Base-by-base conservation (phyloP, 2,888 invertebrate genomes). In the Rugalucina vietnamica region DNA sequence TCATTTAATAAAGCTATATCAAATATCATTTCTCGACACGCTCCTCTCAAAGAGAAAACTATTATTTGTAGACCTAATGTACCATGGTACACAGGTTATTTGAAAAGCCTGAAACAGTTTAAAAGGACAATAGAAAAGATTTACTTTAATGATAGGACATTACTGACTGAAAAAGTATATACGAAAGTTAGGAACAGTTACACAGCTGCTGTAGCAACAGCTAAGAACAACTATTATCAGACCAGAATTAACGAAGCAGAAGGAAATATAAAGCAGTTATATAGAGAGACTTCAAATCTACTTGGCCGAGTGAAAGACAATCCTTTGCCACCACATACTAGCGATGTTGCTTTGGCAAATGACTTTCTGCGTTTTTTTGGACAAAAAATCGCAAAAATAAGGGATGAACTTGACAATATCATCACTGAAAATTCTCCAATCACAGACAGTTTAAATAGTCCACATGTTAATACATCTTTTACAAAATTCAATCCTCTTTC, bases 21-120 rank as follows among this genome's bases (percentile, higher is more conserved):
- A 74, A 70, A 71, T n/a, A 78, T 77, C n/a, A 43, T 60, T 84
- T 18, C 57, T 12, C 81, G 75, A 32, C 70, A 75, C 76, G 81
- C 75, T 24, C 79, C 77, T 29, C 50, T 79, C 21, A 79, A 79
- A 71, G 83, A 76, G 72, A 79, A 73, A 79, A 49, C 69, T 36
- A 60, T 79, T 75, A 5, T 82, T n/a, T 78, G 78, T 74, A 65
- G 78, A 75, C 69, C 74, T 27, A 72, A 65, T 65, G 76, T 77
- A 14, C 77, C 82, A 27, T 82, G 82, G 82, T 82, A 78, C 34
- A 78, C 82, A 69, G 29, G 57, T 21, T 82, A 82, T 24, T 32
- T 82, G n/a, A 82, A 50, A 73, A 50, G 24, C 10, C 77, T 82
- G 10, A 82, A 82, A 43, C 73, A 82, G 32, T 82, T 54, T 27